These are phyloP conservation scores for Muraenolepis orangiensis DNA, from an alignment of 2,797 vertebrate species.

Conservation along the genomic window DNA sequence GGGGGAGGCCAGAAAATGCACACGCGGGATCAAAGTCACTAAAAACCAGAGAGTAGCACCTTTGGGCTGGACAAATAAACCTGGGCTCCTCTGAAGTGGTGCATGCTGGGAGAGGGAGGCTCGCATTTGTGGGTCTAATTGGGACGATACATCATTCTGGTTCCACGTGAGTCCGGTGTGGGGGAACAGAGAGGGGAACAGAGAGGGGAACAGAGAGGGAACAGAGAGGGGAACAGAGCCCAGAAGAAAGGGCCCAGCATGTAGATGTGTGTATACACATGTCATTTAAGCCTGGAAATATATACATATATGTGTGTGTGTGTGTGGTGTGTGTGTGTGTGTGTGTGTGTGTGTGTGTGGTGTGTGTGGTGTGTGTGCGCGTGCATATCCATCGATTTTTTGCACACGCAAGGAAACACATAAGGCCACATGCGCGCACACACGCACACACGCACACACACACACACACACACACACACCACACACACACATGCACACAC, in stretches of 20 bases:
- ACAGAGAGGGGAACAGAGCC: slow-evolving; percentile 43
- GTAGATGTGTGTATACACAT: too few species aligned
- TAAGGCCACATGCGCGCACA: too few species aligned
- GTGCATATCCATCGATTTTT: background rate
- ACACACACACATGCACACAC: too few species aligned
- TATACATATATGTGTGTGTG: slow-evolving; percentile 31
- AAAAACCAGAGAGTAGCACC: slow-evolving; percentile 75
- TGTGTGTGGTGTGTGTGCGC: background rate
- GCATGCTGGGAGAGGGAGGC: slow-evolving; percentile 74
- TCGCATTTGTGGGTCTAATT: slow-evolving; percentile 80
- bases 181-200: slow-evolving; percentile 40
- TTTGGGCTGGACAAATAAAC: slow-evolving; percentile 78
- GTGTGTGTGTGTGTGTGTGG: background rate
- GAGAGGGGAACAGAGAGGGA: slow-evolving; percentile 41
- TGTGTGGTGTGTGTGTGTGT: background rate
- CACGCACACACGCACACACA: too few species aligned
- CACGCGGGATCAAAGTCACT: slow-evolving; percentile 74
- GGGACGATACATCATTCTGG: slow-evolving; percentile 79
- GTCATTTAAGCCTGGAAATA: slow-evolving; percentile 29
- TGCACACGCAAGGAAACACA: too few species aligned
- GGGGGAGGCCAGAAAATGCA: slow-evolving; percentile 43
- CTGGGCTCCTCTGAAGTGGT: slow-evolving; percentile 63
- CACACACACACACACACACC: too few species aligned
- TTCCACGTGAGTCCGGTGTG: slow-evolving; percentile 36
- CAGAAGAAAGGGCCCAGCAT: slow-evolving; percentile 24